phyloP scores from a whole-genome alignment of 2,888 invertebrate species.

The Drosophila colorata region DNA sequence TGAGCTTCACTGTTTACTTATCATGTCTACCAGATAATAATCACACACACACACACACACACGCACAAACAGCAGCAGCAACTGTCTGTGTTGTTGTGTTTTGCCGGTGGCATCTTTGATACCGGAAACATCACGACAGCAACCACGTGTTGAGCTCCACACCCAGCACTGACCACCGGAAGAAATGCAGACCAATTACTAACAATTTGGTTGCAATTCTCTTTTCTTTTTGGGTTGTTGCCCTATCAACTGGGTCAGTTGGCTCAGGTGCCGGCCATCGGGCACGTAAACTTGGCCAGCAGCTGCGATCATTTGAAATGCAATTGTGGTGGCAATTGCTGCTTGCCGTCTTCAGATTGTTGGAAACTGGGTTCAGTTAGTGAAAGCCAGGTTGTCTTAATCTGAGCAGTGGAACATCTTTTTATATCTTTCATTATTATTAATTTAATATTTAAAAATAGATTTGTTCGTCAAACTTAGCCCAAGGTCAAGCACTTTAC shows the following conservation, averaged over 20 bases:
- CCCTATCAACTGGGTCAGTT: conserved; percentile 27
- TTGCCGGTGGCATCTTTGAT: conserved; percentile 41
- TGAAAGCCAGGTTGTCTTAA: too few relatives aligned
- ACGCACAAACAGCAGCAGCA: conserved; percentile 5
- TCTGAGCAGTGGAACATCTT: too few relatives aligned
- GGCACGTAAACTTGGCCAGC: conserved; percentile 58
- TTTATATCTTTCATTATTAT: too few relatives aligned
- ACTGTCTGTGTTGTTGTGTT: not conserved
- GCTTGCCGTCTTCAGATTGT: too few relatives aligned
- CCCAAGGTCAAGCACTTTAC: too few relatives aligned
- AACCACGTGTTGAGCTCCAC: conserved; percentile 60
- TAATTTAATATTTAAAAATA: too few relatives aligned
- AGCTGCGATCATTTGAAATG: conserved; percentile 24
- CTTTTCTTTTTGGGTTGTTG: not conserved
- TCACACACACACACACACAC: conserved; percentile 22
- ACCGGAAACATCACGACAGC: conserved; percentile 48
- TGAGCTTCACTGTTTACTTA: conserved; percentile 63
- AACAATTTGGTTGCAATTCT: not conserved
- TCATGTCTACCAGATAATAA: conserved; percentile 49
- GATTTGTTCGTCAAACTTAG: too few relatives aligned
- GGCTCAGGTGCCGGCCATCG: conserved; percentile 28
- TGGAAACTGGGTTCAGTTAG: too few relatives aligned
- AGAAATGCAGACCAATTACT: conserved; percentile 23
- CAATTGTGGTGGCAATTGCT: too few relatives aligned
- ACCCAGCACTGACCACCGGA: conserved; percentile 35